Evolutionary conservation across 2,888 invertebrate genomes (phyloP).

Genomic region (Drosophila paramelanica): DNA sequence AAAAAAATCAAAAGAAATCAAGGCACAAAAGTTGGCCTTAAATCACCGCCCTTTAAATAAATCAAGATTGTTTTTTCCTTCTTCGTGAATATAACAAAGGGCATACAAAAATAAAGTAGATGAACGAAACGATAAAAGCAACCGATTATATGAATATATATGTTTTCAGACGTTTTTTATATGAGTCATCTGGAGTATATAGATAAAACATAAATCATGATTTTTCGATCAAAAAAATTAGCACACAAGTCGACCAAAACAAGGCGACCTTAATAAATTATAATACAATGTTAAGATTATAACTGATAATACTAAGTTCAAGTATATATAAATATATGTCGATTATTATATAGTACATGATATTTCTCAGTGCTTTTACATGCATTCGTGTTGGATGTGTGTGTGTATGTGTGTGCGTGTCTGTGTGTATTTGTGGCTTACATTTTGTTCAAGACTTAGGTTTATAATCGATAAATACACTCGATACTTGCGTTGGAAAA

Average conservation of each 20-base stretch:
- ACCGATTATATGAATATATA: constrained; percentile 24
- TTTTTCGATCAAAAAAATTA: constrained; percentile 33
- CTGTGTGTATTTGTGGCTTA: constrained; percentile 35
- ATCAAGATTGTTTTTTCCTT: constrained; percentile 5
- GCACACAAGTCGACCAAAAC: constrained; percentile 35
- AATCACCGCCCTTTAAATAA: constrained; percentile 49
- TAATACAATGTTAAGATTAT: constrained; percentile 44
- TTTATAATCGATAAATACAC: constrained; percentile 20
- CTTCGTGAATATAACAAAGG: constrained; percentile 13
- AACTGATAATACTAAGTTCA: constrained; percentile 45
- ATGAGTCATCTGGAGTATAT: constrained; percentile 13
- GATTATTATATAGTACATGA: constrained; percentile 43
- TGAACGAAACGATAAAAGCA: constrained; percentile 40
- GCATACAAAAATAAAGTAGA: constrained; percentile 13
- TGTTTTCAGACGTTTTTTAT: constrained; percentile 26
- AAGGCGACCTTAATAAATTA: constrained; percentile 32
- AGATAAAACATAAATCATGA: constrained; percentile 44
- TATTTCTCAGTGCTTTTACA: constrained; percentile 46
- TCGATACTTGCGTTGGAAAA: constrained; percentile 24
- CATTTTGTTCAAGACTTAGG: constrained; percentile 51
- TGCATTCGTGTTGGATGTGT: constrained; percentile 37
- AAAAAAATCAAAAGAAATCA: constrained; percentile 36
- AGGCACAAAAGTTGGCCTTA: constrained; percentile 29
- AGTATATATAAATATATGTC: constrained; percentile 23
- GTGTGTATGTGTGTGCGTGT: constrained; percentile 24